Evolutionary conservation across 2,113 vertebrate genomes (phyloP).

Genomic region (Holacanthus passer): DNA sequence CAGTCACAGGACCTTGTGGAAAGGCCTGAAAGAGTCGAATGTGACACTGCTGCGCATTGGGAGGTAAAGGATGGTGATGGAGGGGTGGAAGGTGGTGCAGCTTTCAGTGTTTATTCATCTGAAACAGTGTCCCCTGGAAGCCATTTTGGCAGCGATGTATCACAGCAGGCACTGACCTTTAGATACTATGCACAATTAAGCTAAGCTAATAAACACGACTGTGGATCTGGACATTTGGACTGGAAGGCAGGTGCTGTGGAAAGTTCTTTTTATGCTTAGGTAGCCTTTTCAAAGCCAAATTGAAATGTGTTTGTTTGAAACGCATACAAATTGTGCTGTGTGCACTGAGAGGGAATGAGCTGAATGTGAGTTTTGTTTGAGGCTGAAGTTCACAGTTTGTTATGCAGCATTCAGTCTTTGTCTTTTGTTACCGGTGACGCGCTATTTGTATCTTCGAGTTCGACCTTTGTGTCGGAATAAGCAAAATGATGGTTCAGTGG

Average conservation of each 20-base stretch:
- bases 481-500: neutral
- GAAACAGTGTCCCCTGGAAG: conserved; percentile 73
- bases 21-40: conserved; percentile 48
- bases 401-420: conserved; percentile 7
- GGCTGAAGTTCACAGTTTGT: conserved; percentile 28
- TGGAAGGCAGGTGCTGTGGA: conserved; percentile 58
- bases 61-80: conserved; percentile 51
- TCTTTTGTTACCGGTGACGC: conserved; percentile 11
- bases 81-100: conserved; percentile 51
- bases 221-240: conserved; percentile 46
- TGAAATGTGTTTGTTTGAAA: conserved; percentile 47
- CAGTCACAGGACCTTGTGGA: conserved; percentile 69
- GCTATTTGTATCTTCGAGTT: neutral
- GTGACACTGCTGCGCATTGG: conserved; percentile 43
- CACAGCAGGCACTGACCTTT: conserved; percentile 78
- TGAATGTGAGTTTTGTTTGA: conserved; percentile 20
- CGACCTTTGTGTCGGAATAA: conserved; percentile 16
- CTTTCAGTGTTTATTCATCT: conserved; percentile 75
- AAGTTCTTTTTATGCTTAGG: conserved; percentile 59
- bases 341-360: conserved; percentile 40
- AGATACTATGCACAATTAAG: conserved; percentile 77
- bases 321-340: neutral
- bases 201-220: conserved; percentile 76
- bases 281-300: conserved; percentile 51
- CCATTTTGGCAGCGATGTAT: conserved; percentile 73